A percentile compares a stretch with the other conserved stretches of the same genome.
phyloP scores from a whole-genome alignment of 2,113 vertebrate species.

The Melozone crissalis region DNA sequence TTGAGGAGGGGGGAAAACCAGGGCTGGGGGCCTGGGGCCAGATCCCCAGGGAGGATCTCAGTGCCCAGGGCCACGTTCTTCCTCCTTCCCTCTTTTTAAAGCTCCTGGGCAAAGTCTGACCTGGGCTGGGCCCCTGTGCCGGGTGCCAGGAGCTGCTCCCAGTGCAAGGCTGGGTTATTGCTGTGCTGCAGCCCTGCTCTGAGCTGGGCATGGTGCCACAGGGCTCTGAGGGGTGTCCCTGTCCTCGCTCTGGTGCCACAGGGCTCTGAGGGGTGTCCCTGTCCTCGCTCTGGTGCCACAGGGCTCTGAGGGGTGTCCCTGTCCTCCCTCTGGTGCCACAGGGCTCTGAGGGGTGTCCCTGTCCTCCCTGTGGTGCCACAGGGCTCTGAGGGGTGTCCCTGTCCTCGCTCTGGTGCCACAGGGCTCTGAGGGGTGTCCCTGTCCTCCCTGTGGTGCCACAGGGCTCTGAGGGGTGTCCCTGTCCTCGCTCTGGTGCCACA shows the following conservation, averaged over 20 bases:
- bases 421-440: not conserved
- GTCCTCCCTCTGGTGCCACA: not conserved
- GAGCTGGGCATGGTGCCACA: accelerated
- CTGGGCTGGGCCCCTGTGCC: not conserved
- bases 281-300: not conserved
- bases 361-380: not conserved
- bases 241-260: not conserved
- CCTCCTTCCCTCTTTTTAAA: not conserved
- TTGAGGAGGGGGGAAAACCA: not conserved
- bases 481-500: not conserved
- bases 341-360: not conserved
- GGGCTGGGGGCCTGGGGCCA: not conserved
- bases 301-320: not conserved
- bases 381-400: not conserved
- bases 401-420: not conserved
- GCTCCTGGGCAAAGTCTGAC: not conserved
- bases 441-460: not conserved
- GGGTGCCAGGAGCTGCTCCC: not conserved
- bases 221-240: not conserved
- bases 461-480: not conserved
- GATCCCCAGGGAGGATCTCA: not conserved
- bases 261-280: not conserved
- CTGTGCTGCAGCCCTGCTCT: not conserved
- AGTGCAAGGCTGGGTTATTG: not conserved
- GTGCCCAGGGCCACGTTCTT: accelerated